These are phyloP conservation scores for Ectemnius continuus DNA, from an alignment of 2,888 invertebrate species.

Conservation along the genomic window DNA sequence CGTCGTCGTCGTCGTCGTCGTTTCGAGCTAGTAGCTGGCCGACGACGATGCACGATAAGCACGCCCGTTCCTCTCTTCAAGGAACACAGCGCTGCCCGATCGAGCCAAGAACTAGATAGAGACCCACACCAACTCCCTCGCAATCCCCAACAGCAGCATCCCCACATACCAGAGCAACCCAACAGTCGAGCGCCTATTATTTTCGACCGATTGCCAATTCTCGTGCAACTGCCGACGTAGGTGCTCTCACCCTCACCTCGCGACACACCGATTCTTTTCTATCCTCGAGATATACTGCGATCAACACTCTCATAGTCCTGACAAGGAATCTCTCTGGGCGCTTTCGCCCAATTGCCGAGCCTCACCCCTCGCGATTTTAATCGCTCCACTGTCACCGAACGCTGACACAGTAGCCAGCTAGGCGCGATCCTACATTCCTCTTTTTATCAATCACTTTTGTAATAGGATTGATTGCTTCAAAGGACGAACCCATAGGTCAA, in stretches of 20 bases:
- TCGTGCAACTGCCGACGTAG: slow-evolving; percentile 57
- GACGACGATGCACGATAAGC: slow-evolving; percentile 77
- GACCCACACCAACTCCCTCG: slow-evolving; percentile 21
- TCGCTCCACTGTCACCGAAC: no score
- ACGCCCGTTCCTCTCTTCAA: slow-evolving; percentile 73
- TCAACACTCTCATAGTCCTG: neutral
- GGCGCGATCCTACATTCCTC: no score
- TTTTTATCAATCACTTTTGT: no score
- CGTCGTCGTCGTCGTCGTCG: no score
- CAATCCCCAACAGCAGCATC: neutral
- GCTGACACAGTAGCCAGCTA: no score
- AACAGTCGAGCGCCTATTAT: slow-evolving; percentile 44
- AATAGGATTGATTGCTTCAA: no score
- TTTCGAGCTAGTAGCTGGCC: slow-evolving; percentile 65
- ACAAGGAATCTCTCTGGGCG: neutral
- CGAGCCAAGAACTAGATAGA: slow-evolving; percentile 31
- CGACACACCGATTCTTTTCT: slow-evolving; percentile 17
- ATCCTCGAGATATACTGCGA: neutral
- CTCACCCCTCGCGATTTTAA: no score
- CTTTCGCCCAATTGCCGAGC: no score
- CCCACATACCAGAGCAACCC: neutral
- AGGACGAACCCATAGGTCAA: no score
- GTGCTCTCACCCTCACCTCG: slow-evolving; percentile 14
- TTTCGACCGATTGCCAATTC: slow-evolving; percentile 66
- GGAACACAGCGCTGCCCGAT: slow-evolving; percentile 18